A percentile compares a stretch with the other conserved stretches of the same genome.
Conservation (phyloP, 1,140 invertebrate genomes). For the Drosophila melanogaster region DNA sequence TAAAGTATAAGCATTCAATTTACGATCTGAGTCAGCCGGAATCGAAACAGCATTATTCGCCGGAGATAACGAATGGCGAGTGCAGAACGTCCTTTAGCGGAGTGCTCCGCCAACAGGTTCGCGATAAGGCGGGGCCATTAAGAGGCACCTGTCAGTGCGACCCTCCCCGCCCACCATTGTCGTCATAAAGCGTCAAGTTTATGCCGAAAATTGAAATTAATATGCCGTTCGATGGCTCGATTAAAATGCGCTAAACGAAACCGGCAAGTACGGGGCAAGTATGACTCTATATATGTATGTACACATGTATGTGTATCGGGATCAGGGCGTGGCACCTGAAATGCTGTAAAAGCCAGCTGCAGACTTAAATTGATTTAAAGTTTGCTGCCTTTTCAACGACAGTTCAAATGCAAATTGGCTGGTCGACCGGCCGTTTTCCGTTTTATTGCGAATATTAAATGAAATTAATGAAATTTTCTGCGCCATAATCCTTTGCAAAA, state of each 20-base stretch:
- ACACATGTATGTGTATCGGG: not conserved
- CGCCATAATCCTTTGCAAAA: constrained; percentile 82
- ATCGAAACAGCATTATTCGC: constrained; percentile 26
- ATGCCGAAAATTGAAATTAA: constrained; percentile 63
- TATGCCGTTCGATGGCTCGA: constrained; percentile 48
- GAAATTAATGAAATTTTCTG: constrained; percentile 82
- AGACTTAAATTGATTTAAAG: constrained; percentile 73
- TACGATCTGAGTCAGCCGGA: constrained; percentile 55
- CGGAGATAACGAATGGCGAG: constrained; percentile 29
- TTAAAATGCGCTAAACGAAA: constrained; percentile 51
- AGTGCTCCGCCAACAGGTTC: constrained; percentile 39
- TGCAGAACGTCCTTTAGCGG: constrained; percentile 51
- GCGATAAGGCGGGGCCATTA: constrained; percentile 58
- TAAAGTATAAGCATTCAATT: constrained; percentile 45
- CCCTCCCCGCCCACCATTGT: not conserved
- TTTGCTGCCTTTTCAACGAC: constrained; percentile 18
- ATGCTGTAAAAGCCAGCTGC: constrained; percentile 31
- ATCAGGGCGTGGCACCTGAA: constrained; percentile 39
- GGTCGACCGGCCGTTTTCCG: constrained; percentile 29
- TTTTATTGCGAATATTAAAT: constrained; percentile 83
- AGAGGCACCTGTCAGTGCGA: constrained; percentile 43
- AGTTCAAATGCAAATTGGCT: constrained; percentile 70
- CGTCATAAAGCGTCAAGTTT: constrained; percentile 62
- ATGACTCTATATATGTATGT: not conserved
- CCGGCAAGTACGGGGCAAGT: constrained; percentile 4